Conservation (phyloP, 2,888 invertebrate species). For the Gymnosoma rotundatum region DNA sequence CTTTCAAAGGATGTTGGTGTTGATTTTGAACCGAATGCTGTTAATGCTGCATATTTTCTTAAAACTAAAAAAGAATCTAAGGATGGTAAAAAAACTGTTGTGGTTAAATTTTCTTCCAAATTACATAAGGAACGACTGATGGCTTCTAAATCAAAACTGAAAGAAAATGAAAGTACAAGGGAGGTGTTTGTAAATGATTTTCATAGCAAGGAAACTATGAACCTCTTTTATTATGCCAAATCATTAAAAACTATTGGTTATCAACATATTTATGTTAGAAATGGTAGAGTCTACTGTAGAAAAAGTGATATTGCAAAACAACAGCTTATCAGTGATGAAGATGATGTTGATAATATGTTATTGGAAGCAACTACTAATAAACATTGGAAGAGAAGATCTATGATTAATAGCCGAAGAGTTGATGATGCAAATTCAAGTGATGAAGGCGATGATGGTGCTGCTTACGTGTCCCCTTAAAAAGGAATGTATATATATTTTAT, state of each 20-base stretch:
- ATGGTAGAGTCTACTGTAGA: slow-evolving; percentile 1
- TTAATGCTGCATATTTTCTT: slow-evolving; percentile 2
- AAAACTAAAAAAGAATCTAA: not conserved
- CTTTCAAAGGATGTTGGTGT: not conserved
- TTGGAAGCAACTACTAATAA: slow-evolving; percentile 22
- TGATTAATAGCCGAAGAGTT: too few relatives aligned
- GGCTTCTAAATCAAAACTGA: slow-evolving; percentile 1
- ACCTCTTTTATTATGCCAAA: slow-evolving; percentile 29
- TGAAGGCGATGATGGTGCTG: slow-evolving; percentile 9
- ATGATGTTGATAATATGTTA: slow-evolving; percentile 26
- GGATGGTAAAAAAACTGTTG: slow-evolving; percentile 17
- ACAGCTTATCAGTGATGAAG: slow-evolving; percentile 14
- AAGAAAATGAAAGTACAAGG: slow-evolving; percentile 4
- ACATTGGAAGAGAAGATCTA: slow-evolving; percentile 3
- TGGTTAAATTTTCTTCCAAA: slow-evolving; percentile 29
- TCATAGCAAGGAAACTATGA: slow-evolving; percentile 27
- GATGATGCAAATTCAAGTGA: not conserved
- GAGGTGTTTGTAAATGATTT: slow-evolving; percentile 29
- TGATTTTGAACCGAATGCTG: not conserved
- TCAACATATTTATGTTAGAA: slow-evolving; percentile 9
- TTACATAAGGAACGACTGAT: slow-evolving; percentile 23
- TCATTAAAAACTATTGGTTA: slow-evolving; percentile 15
- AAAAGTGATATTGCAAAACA: slow-evolving; percentile 19
- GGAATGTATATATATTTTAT: not conserved
- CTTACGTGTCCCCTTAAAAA: not conserved